These are phyloP conservation scores for Cettia cetti DNA, from an alignment of 2,113 vertebrate species.

Conservation along the genomic window DNA sequence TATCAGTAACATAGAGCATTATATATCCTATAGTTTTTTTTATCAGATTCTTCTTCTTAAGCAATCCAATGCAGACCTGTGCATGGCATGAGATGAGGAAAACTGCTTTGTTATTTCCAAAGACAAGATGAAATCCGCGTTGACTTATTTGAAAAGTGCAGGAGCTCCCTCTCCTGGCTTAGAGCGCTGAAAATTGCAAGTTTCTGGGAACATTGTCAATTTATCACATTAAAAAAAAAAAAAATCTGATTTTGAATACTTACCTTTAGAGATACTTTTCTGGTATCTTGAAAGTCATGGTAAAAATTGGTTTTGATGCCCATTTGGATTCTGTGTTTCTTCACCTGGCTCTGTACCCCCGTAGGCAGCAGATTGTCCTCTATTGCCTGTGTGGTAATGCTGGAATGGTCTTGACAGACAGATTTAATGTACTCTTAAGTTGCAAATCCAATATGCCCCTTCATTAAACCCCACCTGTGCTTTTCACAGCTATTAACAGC, in stretches of 20 bases:
- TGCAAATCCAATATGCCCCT: neutral
- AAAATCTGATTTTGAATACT: neutral
- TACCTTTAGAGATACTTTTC: neutral
- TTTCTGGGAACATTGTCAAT: neutral
- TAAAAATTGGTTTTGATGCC: neutral
- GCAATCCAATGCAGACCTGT: neutral
- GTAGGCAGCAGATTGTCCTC: neutral
- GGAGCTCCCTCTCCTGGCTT: constrained; percentile 58
- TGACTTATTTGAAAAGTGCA: neutral
- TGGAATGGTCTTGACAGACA: neutral
- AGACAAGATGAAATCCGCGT: neutral
- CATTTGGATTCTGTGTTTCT: neutral
- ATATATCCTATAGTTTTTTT: neutral
- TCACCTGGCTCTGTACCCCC: neutral
- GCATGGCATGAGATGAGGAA: neutral
- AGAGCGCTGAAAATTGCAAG: neutral
- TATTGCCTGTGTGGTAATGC: accelerated
- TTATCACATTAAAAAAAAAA: neutral
- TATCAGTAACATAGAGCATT: neutral
- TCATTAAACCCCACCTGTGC: neutral
- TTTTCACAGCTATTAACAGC: neutral
- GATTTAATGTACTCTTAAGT: neutral
- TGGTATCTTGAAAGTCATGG: neutral
- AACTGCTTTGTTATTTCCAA: neutral
- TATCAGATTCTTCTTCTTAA: neutral